A percentile compares a stretch with the other conserved stretches of the same genome.
Evolutionary conservation across 2,888 invertebrate genomes (phyloP).

Genomic region (Gymnosoma rotundatum): DNA sequence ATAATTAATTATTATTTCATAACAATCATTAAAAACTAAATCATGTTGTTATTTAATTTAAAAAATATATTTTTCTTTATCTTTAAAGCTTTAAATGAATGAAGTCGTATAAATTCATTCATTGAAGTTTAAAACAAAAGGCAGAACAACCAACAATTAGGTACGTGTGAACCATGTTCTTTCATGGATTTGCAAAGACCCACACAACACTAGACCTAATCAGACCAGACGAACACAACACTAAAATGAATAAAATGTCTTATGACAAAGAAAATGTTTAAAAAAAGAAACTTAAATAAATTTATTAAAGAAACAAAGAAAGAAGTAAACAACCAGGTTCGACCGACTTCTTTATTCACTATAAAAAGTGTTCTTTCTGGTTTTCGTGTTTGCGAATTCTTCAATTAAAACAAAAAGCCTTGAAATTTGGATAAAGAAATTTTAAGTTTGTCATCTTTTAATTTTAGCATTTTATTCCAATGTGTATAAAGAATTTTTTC

Average conservation of each 20-base stretch:
- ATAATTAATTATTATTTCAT: slow-evolving; percentile 34
- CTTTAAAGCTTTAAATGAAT: slow-evolving; percentile 32
- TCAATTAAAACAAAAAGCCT: no score
- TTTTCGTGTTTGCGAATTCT: no score
- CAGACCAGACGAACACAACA: slow-evolving; percentile 35
- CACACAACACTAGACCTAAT: slow-evolving; percentile 12
- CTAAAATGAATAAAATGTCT: slow-evolving; percentile 31
- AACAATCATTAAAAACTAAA: background rate
- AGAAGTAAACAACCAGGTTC: slow-evolving; percentile 15
- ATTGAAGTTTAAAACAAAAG: slow-evolving; percentile 58
- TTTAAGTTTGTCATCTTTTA: no score
- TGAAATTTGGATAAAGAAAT: no score
- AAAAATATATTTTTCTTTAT: slow-evolving; percentile 8
- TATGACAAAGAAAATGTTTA: slow-evolving; percentile 17
- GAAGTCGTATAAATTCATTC: slow-evolving; percentile 75
- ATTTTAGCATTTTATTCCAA: no score
- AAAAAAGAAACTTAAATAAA: background rate
- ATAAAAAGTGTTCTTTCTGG: background rate
- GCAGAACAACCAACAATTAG: slow-evolving; percentile 28
- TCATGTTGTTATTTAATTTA: background rate
- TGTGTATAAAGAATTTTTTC: no score
- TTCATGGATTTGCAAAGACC: slow-evolving; percentile 30
- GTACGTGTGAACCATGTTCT: slow-evolving; percentile 37
- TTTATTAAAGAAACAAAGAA: background rate
- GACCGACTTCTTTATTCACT: background rate